Conservation (phyloP, 2,888 invertebrate species). For the Sinopyrophorus schimmeli region DNA sequence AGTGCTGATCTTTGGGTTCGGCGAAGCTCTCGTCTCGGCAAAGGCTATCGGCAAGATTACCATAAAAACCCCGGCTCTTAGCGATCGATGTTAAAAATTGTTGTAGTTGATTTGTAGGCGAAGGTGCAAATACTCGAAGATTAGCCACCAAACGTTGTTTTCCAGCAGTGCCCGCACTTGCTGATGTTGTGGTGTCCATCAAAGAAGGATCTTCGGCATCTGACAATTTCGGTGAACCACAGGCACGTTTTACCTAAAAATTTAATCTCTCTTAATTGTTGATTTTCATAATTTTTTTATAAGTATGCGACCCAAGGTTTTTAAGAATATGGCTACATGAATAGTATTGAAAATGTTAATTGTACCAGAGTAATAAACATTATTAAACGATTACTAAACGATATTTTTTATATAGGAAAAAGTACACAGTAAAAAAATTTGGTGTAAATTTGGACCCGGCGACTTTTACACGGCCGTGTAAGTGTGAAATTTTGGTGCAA, state of each 20-base stretch:
- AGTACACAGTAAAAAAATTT: no score
- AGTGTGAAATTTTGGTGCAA: no score
- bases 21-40: slow-evolving; percentile 75
- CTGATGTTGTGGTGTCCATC: slow-evolving; percentile 23
- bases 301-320: no score
- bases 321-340: no score
- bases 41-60: slow-evolving; percentile 76
- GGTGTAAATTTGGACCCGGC: no score
- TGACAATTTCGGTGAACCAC: slow-evolving; percentile 54
- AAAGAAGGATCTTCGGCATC: slow-evolving; percentile 38
- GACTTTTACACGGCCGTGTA: no score
- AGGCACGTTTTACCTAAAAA: slow-evolving; percentile 60
- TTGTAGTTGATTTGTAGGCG: slow-evolving; percentile 66
- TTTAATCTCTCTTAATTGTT: no score
- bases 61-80: slow-evolving; percentile 81
- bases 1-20: slow-evolving; percentile 66
- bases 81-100: slow-evolving; percentile 68
- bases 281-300: no score
- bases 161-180: slow-evolving; percentile 38
- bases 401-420: no score
- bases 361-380: no score
- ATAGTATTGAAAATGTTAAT: no score
- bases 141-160: slow-evolving; percentile 47
- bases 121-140: slow-evolving; percentile 60
- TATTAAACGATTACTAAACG: no score